Evolutionary conservation across 2,888 invertebrate genomes (phyloP).

Genomic region (Sarcophaga subvicina): DNA sequence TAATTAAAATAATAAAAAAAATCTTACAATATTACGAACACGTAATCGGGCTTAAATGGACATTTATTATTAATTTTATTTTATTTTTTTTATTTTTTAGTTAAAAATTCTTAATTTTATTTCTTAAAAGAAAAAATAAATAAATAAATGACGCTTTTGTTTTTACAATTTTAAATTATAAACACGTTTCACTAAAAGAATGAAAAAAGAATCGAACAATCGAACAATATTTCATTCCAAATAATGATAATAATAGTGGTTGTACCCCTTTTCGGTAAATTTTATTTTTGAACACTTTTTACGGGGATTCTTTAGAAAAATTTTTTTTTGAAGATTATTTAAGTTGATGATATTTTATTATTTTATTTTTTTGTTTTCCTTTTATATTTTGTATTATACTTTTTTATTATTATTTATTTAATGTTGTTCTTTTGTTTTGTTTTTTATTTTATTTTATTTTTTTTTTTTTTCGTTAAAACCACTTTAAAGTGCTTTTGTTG

Average conservation of each 20-base stretch:
- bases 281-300: background rate
- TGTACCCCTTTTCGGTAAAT: background rate
- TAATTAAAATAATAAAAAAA: too few relatives aligned
- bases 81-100: constrained; percentile 12
- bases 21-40: constrained; percentile 7
- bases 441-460: constrained; percentile 38
- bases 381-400: background rate
- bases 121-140: background rate
- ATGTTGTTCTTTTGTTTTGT: constrained; percentile 3
- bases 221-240: background rate
- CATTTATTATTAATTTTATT: constrained; percentile 29
- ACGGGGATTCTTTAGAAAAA: background rate
- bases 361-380: background rate
- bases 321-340: background rate
- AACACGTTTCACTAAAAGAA: constrained; percentile 56
- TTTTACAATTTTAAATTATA: constrained; percentile 52
- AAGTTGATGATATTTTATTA: background rate
- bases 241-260: background rate
- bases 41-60: constrained; percentile 51
- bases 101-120: constrained; percentile 14
- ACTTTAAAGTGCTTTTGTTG: constrained; percentile 39
- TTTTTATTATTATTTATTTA: constrained; percentile 1
- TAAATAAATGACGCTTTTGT: background rate
- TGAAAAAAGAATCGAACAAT: constrained; percentile 7
- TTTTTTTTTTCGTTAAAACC: constrained; percentile 13